Evolutionary conservation across 2,888 invertebrate species (phyloP), one percentile per base, ranked within the genome.

Genomic region (Lathronympha strigana): DNA sequence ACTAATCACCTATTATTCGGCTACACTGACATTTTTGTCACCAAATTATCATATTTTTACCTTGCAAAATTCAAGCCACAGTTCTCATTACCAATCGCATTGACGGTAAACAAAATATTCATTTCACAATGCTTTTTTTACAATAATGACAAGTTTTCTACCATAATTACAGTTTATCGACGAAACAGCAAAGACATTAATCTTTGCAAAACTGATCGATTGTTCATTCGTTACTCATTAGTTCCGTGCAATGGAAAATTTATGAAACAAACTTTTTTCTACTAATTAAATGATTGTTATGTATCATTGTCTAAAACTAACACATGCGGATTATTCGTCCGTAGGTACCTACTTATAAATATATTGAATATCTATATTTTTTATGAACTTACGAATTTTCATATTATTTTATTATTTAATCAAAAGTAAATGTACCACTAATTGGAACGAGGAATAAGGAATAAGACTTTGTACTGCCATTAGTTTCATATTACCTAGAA

Each of bases 151-250:
- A 9, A 13, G 11, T 28, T 28, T n/a, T n/a, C n/a, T n/a, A n/a
- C 11, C 51, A 21, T 53, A 61, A 51, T 61, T 53, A 45, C 13
- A 38, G 60, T 49, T 36, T 60, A 17, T 38, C 36, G 38, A 9
- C 28, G 13, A 63, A 45, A 45, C 33, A 53, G 31, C 40, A 53
- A 21, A 36, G 13, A 25, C 31, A 25, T 47, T 31, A 49, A 55
- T 62, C 11, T 2, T 9, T 25, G 33, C 36, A 55, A 49, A 55
- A 55, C 55, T 49, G 19, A 36, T 62, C 43, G 47, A 28, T 53
- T 28, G 45, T 33, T 47, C 45, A 45, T 28, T 45, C 17, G 36
- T 54, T 28, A 55, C 25, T 55, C 17, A 45, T 54, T 28, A 55
- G 40, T 55, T 40, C 54, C 54, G 25, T 40, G 40, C 40, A 28